Percentiles rank a stretch among this genome's conserved stretches.
Evolutionary conservation across 2,888 invertebrate genomes (phyloP).

Genomic region (Linnaemya tessellans): DNA sequence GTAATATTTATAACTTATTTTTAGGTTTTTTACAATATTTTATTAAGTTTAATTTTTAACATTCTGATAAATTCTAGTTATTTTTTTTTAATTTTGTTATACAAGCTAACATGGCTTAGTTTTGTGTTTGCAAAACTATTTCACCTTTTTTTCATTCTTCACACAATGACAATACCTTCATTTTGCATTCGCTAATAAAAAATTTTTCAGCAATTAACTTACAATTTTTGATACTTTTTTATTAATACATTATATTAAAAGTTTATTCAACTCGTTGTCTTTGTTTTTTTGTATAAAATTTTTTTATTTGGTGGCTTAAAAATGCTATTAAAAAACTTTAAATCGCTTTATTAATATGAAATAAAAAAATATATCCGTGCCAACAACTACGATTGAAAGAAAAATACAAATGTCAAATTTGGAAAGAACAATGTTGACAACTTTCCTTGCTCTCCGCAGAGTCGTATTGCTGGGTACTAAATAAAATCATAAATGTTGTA

Average conservation of each 20-base stretch:
- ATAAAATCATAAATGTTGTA: background rate
- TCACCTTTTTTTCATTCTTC: slow-evolving; percentile 51
- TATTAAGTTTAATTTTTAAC: slow-evolving; percentile 1
- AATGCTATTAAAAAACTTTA: slow-evolving; percentile 43
- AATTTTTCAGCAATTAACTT: slow-evolving; percentile 57
- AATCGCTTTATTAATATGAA: slow-evolving; percentile 51
- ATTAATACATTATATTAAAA: slow-evolving; percentile 58
- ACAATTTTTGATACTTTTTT: slow-evolving; percentile 62
- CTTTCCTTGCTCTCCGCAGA: background rate
- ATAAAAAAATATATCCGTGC: slow-evolving; percentile 57
- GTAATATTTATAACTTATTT: slow-evolving; percentile 6
- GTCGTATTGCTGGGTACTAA: slow-evolving; percentile 21
- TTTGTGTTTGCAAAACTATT: slow-evolving; percentile 49
- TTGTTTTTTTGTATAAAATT: slow-evolving; percentile 30
- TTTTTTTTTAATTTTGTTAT: slow-evolving; percentile 51
- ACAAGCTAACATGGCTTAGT: slow-evolving; percentile 62
- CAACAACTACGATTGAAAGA: slow-evolving; percentile 69
- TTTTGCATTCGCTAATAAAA: slow-evolving; percentile 59
- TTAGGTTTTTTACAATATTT: slow-evolving; percentile 8
- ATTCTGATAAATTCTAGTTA: slow-evolving; percentile 24
- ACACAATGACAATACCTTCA: slow-evolving; percentile 44
- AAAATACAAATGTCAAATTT: slow-evolving; percentile 68
- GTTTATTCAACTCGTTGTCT: slow-evolving; percentile 55
- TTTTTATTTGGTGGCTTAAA: slow-evolving; percentile 51
- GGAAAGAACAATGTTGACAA: slow-evolving; percentile 54